These are phyloP conservation scores for Galemys pyrenaicus DNA, from an alignment of 2,113 vertebrate species.

Conservation along the genomic window DNA sequence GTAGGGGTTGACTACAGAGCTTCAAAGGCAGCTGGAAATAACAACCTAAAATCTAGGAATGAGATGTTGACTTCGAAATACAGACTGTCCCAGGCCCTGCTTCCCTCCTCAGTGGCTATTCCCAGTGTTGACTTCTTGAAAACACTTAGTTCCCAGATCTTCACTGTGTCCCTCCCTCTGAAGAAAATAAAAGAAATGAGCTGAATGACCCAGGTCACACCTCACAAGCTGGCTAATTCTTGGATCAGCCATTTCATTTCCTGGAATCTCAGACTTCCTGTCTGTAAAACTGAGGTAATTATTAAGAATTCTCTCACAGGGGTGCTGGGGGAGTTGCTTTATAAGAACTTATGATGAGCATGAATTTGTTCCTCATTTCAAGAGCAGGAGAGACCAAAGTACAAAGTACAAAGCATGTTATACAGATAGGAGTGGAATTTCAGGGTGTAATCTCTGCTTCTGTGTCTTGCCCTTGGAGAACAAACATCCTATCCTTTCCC, in stretches of 20 bases:
- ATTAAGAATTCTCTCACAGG: neutral
- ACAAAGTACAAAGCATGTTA: neutral
- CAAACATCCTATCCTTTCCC: neutral
- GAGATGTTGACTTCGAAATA: neutral
- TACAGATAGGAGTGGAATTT: neutral
- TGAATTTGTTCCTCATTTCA: neutral
- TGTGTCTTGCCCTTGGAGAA: neutral
- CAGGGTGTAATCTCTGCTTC: neutral
- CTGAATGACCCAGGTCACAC: neutral
- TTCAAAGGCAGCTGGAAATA: neutral
- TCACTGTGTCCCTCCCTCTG: neutral
- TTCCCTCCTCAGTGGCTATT: rapidly evolving
- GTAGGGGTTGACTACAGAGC: neutral
- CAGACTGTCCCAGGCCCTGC: neutral
- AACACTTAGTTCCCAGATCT: neutral
- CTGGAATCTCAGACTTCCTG: neutral
- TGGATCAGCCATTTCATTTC: neutral
- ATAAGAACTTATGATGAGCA: neutral
- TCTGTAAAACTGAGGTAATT: neutral
- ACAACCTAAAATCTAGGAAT: neutral
- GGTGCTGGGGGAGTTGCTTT: neutral
- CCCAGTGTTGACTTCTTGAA: neutral
- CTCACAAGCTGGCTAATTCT: neutral
- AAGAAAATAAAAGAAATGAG: neutral
- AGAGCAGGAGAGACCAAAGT: neutral